Evolutionary conservation across 1,140 invertebrate species (phyloP), one percentile per base, ranked within the genome.

Genomic region (Diorhabda carinulata): DNA sequence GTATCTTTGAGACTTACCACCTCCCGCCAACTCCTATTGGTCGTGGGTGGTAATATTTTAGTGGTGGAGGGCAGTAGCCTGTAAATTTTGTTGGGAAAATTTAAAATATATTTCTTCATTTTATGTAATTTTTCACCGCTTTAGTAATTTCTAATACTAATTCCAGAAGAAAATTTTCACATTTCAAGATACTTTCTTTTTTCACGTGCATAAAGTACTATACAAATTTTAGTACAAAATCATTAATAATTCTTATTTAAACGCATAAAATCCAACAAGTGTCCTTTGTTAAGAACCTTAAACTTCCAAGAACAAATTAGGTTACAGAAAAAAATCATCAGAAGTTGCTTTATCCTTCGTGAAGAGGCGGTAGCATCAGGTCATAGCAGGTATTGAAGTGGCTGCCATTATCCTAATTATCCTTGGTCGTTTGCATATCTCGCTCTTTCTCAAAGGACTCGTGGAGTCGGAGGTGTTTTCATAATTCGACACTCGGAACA

Each of bases 351-450:
- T 52, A 52, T 52, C 47, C 47, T 52, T 52, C 47, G 47, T 52
- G 47, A 52, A 52, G 47, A 52, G 47, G 47, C 47, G 47, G 47
- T 52, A 44, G 62, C 58, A 60, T 42, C 64, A 70, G 67, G 62
- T 65, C 69, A 65, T 63, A 71, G 71, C 72, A 75, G 73, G 74
- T 76, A 78, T 77, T 78, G 77, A 76, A 78, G 77, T 78, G 77
- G 78, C 73, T 74, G 76, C 74, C 79, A 78, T 80, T 80, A 78
- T 78, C 77, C 79, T 79, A 80, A 79, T 80, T 79, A 79, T 79
- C 75, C 73, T 64, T 78, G 74, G 78, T 80, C 78, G 76, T 80
- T 80, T 80, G 78, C 79, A 78, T 78, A 80, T 78, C 75, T 76
- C 77, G 73, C 76, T 76, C 74, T 64, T 65, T 52, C 47, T 52